phyloP scores from a whole-genome alignment of 2,888 invertebrate species.

The Eilema caniola region DNA sequence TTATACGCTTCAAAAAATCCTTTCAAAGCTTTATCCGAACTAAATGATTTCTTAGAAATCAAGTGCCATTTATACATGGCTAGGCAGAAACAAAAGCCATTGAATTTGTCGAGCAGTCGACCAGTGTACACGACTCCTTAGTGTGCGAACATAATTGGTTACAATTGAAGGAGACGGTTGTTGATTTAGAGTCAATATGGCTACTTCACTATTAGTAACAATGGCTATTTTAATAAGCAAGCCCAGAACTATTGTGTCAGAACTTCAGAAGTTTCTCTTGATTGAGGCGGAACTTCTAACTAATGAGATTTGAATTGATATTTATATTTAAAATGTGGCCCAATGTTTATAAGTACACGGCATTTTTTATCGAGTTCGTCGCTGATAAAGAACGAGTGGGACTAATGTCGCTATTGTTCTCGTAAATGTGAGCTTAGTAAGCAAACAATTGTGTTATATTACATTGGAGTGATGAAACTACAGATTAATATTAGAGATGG shows the following conservation, averaged over 20 bases:
- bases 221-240: conserved; percentile 45
- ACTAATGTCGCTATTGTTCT: not conserved
- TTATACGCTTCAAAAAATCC: not conserved
- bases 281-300: conserved; percentile 20
- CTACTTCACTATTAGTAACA: conserved; percentile 57
- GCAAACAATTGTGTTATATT: not conserved
- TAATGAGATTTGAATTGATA: conserved; percentile 7
- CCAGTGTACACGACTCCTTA: conserved; percentile 35
- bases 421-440: not conserved
- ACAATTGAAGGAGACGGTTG: conserved; percentile 69
- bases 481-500: not conserved
- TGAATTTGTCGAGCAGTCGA: conserved; percentile 36
- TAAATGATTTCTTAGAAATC: conserved; percentile 32
- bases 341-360: not conserved
- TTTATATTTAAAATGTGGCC: not conserved
- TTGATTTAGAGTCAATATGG: conserved; percentile 68
- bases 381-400: not conserved
- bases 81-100: conserved; percentile 46
- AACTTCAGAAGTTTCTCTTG: conserved; percentile 23
- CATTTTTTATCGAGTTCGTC: not conserved
- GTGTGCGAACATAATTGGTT: conserved; percentile 69
- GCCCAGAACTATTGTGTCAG: conserved; percentile 26
- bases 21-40: not conserved
- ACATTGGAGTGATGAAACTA: not conserved
- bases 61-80: conserved; percentile 30